A percentile compares a stretch with the other conserved stretches of the same genome.
These are phyloP conservation scores for Symphodus melops DNA, from an alignment of 2,113 vertebrate species.

Conservation along the genomic window DNA sequence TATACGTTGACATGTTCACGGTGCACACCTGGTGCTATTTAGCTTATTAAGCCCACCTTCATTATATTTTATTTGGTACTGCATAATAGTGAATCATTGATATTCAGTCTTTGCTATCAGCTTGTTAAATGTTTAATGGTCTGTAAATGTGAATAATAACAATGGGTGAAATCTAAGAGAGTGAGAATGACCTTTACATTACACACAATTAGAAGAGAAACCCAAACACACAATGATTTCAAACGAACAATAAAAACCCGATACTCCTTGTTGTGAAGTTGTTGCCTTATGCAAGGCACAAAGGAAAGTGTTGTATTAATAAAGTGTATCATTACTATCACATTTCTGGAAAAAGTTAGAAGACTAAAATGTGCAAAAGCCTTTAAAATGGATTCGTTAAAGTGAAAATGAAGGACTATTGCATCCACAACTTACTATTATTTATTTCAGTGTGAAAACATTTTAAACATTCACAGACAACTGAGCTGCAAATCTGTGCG, in stretches of 20 bases:
- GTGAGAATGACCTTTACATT: conserved; percentile 59
- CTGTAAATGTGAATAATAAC: conserved; percentile 74
- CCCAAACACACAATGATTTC: conserved; percentile 15
- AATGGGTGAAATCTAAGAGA: conserved; percentile 50
- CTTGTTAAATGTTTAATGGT: conserved; percentile 72
- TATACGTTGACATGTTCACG: conserved; percentile 34
- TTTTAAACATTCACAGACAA: conserved; percentile 53
- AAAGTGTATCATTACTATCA: background rate
- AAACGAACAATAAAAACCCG: background rate
- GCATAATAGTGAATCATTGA: conserved; percentile 66
- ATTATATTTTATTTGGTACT: conserved; percentile 39
- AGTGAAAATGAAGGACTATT: conserved; percentile 7
- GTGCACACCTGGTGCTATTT: conserved; percentile 61
- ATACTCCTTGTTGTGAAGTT: background rate
- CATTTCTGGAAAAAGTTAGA: background rate
- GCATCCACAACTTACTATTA: background rate
- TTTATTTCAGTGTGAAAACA: conserved; percentile 30
- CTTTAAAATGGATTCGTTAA: conserved; percentile 16
- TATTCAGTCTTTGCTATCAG: conserved; percentile 52
- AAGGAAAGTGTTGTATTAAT: background rate
- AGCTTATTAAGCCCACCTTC: conserved; percentile 32
- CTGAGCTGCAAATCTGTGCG: conserved; percentile 31
- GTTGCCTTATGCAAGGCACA: background rate
- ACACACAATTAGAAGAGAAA: conserved; percentile 28
- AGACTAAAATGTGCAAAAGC: background rate